Evolutionary conservation across 2,113 vertebrate genomes (phyloP).

Genomic region (Rhinichthys klamathensis): DNA sequence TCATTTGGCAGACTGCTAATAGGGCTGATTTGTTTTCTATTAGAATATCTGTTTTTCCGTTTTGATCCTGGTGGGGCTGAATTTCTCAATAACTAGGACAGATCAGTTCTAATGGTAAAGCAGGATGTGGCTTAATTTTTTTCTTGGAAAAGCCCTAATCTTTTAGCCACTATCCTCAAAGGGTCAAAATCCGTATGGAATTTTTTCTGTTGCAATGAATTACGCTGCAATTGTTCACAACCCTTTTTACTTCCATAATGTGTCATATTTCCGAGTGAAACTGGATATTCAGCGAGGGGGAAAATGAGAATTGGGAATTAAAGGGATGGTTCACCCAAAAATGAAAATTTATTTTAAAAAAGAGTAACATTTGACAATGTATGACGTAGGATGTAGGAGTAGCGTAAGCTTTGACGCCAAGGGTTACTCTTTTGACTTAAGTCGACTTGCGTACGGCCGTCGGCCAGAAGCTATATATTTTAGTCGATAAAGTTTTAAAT

Average conservation of each 20-base stretch:
- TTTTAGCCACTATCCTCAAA: not conserved
- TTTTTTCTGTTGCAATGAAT: no score
- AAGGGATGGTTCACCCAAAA: no score
- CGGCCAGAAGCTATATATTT: no score
- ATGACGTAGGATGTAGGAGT: no score
- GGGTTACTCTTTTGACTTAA: no score
- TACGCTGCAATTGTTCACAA: not conserved
- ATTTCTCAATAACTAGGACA: not conserved
- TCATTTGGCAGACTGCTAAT: not conserved
- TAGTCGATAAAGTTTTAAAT: no score
- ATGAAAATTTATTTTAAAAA: no score
- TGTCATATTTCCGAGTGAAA: not conserved
- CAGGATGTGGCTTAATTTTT: slow-evolving; percentile 4
- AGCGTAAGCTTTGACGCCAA: no score
- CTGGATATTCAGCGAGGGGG: not conserved
- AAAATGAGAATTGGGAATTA: not conserved
- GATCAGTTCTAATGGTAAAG: slow-evolving; percentile 5
- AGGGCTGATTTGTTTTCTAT: slow-evolving; percentile 19
- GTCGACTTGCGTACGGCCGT: no score
- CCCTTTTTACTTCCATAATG: not conserved
- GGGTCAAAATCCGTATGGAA: not conserved
- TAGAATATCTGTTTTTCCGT: not conserved
- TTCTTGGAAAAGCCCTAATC: not conserved
- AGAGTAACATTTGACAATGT: no score
- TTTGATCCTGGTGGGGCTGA: slow-evolving; percentile 21